Percentiles rank a stretch among this genome's conserved stretches.
Conservation (phyloP, 2,113 vertebrate genomes). For the Hucho hucho region DNA sequence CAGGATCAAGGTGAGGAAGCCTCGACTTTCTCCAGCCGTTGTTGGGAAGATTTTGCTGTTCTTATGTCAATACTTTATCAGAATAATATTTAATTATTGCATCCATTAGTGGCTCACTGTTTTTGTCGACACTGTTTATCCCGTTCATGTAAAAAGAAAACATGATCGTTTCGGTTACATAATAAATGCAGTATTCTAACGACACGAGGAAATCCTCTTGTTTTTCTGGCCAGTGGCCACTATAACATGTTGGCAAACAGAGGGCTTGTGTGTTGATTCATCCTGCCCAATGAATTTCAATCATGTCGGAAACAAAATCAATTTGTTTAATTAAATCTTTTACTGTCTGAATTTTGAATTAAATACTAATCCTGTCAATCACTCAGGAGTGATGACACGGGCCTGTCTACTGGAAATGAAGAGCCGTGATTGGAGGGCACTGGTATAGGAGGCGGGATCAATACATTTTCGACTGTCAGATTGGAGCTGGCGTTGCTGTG, state of each 20-base stretch:
- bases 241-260: not conserved
- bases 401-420: slow-evolving; percentile 35
- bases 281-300: not conserved
- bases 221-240: not conserved
- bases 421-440: slow-evolving; percentile 38
- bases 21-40: not conserved
- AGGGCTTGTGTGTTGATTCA: not conserved
- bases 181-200: slow-evolving; percentile 40
- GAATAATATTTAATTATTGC: not conserved
- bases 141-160: slow-evolving; percentile 53
- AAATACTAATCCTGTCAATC: slow-evolving; percentile 52
- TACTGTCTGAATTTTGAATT: slow-evolving; percentile 63
- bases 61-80: not conserved
- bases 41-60: not conserved
- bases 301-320: slow-evolving; percentile 24
- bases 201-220: not conserved
- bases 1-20: not conserved
- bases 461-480: slow-evolving; percentile 66
- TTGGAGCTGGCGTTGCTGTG: slow-evolving; percentile 61
- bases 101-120: not conserved
- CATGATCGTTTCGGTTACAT: slow-evolving; percentile 42
- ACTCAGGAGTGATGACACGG: slow-evolving; percentile 45
- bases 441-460: slow-evolving; percentile 52
- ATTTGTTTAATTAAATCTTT: slow-evolving; percentile 36
- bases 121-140: slow-evolving; percentile 15